Evolutionary conservation across 2,888 invertebrate species (phyloP).

Genomic region (Rhyacophila evoluta): DNA sequence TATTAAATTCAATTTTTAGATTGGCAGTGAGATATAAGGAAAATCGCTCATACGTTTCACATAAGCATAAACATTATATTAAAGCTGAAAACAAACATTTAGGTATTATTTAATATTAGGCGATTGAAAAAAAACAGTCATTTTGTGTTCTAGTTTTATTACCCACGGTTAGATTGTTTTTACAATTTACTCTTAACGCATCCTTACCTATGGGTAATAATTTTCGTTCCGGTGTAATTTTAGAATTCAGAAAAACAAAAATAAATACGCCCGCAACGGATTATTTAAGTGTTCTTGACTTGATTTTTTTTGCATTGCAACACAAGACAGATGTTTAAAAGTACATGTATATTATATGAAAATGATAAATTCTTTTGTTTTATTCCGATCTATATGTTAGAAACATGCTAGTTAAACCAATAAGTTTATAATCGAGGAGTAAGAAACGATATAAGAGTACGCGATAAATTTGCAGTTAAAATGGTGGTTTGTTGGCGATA

Average conservation of each 20-base stretch:
- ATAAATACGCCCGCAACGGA: background rate
- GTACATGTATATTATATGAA: too few species aligned
- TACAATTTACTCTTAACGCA: background rate
- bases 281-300: background rate
- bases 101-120: background rate
- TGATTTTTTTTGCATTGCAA: too few species aligned
- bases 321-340: too few species aligned
- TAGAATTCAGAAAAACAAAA: background rate
- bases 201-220: conserved; percentile 13
- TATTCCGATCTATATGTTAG: too few species aligned
- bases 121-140: background rate
- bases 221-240: conserved; percentile 19
- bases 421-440: too few species aligned
- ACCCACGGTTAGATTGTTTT: background rate
- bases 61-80: conserved; percentile 4
- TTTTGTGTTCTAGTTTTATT: conserved; percentile 6
- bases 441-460: too few species aligned
- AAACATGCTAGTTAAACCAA: too few species aligned
- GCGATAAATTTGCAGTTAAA: too few species aligned
- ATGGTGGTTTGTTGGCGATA: too few species aligned
- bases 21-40: background rate
- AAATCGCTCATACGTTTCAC: background rate
- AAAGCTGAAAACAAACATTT: background rate
- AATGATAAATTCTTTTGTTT: too few species aligned
- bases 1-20: conserved; percentile 1